Evolutionary conservation across 2,797 vertebrate genomes (phyloP), one percentile per base, ranked within the genome.

Genomic region (Graptemys geographica): DNA sequence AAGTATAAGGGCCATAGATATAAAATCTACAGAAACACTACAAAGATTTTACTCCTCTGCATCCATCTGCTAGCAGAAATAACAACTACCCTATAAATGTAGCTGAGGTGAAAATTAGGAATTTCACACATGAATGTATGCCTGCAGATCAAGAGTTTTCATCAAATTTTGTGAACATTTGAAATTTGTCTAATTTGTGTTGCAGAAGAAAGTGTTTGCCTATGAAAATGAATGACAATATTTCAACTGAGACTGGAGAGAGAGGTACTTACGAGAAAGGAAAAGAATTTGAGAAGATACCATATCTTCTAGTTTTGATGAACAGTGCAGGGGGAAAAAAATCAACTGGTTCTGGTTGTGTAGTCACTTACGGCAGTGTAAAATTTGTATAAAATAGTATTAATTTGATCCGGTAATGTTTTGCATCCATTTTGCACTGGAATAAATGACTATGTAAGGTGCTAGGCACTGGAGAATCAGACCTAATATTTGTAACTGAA

Each of bases 191-290:
- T 90, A n/a, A 25, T 86, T 80, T 86, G 2, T 69, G 4, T 57
- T 16, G 92, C 56, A 88, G 7, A 79, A 37, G 2, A 85, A 95
- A 81, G 3, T 41, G 27, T 86, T 93, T 89, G 44, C 65, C 65
- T 82, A 90, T 52, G 80, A 79, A 65, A 86, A 49, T 90, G 2
- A 87, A 49, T 91, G 3, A 93, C 87, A 93, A 72, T 83, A 83
- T 90, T 93, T 82, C 84, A 86, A 25, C 28, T 57, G 41, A 53
- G 86, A 10, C 16, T 15, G 4, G 8, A 79, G 79, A 56, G 84
- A 92, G 16, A 83, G 0, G 6, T 92, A 93, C 85, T 86, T 10
- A 80, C 62, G 47, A 80, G 49, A 28, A 16, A 37, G 28, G 19
- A 55, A 86, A 80, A 80, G 53, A n/a, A 59, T 51, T 87, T 87